A percentile compares a stretch with the other conserved stretches of the same genome.
These are phyloP conservation scores for Poeciliopsis turrubarensis DNA, from an alignment of 2,113 vertebrate species.

Conservation along the genomic window DNA sequence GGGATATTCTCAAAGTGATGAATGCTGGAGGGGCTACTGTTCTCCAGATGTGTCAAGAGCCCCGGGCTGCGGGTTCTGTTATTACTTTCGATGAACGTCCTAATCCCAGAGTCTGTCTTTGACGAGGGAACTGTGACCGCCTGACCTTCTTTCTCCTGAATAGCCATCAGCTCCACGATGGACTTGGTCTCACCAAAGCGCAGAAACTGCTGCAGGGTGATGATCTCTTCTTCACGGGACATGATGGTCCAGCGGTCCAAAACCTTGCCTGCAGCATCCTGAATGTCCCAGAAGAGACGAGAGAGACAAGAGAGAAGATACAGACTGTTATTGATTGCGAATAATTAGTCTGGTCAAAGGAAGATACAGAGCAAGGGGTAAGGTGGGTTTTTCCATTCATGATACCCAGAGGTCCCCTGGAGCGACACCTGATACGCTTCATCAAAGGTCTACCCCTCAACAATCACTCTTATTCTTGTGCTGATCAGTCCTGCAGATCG, in stretches of 20 bases:
- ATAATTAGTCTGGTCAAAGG: constrained; percentile 82
- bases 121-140: constrained; percentile 96
- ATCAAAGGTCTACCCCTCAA: constrained; percentile 22
- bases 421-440: constrained; percentile 72
- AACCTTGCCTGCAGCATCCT: constrained; percentile 99
- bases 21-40: constrained; percentile 97
- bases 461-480: constrained; percentile 22
- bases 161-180: constrained; percentile 99
- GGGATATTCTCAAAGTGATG: constrained; percentile 99
- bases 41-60: constrained; percentile 94
- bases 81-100: constrained; percentile 99
- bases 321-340: constrained; percentile 89
- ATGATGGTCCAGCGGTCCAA: constrained; percentile 99
- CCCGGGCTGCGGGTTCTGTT: constrained; percentile 97
- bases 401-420: constrained; percentile 76
- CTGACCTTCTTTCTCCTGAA: constrained; percentile 99
- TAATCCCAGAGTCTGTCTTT: constrained; percentile 98
- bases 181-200: constrained; percentile 99
- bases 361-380: constrained; percentile 64
- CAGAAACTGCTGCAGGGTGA: constrained; percentile 99
- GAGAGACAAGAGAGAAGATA: constrained; percentile 85
- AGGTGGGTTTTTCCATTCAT: constrained; percentile 76
- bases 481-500: constrained; percentile 53
- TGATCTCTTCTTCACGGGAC: constrained; percentile 99
- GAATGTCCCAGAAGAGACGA: constrained; percentile 79